Evolutionary conservation across 1,140 invertebrate species (phyloP).

Genomic region (Lineus longissimus): DNA sequence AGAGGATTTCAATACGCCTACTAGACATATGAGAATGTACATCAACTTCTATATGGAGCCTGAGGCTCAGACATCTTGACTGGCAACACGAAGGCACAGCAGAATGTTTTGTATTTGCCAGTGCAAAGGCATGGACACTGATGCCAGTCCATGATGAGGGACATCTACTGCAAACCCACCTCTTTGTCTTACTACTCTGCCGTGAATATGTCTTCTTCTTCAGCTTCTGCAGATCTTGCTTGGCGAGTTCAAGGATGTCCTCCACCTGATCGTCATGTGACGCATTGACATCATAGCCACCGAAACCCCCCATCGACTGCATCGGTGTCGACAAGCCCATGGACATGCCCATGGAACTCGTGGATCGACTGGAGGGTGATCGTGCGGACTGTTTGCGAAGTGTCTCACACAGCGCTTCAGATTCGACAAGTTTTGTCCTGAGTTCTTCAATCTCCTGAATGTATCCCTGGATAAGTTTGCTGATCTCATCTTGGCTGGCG

Average conservation of each 20-base stretch:
- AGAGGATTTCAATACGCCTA: no score
- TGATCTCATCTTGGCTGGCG: constrained; percentile 54
- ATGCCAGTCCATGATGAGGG: no score
- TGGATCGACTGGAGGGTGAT: constrained; percentile 33
- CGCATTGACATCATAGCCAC: constrained; percentile 3
- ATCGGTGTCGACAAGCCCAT: constrained; percentile 26
- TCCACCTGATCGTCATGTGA: constrained; percentile 17
- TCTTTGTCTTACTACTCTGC: background rate
- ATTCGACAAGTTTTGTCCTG: constrained; percentile 70
- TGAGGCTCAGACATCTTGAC: no score
- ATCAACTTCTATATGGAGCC: no score
- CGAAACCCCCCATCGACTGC: constrained; percentile 20
- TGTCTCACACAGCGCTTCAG: constrained; percentile 78
- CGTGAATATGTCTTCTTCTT: constrained; percentile 34
- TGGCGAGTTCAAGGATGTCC: constrained; percentile 63
- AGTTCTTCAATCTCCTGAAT: constrained; percentile 88
- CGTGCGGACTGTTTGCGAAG: constrained; percentile 60
- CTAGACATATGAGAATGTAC: no score
- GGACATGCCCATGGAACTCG: no score
- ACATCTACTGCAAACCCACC: no score
- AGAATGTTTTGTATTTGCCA: no score
- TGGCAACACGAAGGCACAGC: no score
- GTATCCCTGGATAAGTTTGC: constrained; percentile 75
- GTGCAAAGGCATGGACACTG: no score
- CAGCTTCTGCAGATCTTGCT: constrained; percentile 64